A percentile compares a stretch with the other conserved stretches of the same genome.
These are phyloP conservation scores for Catocala fraxini DNA, from an alignment of 2,888 invertebrate species.

Conservation along the genomic window DNA sequence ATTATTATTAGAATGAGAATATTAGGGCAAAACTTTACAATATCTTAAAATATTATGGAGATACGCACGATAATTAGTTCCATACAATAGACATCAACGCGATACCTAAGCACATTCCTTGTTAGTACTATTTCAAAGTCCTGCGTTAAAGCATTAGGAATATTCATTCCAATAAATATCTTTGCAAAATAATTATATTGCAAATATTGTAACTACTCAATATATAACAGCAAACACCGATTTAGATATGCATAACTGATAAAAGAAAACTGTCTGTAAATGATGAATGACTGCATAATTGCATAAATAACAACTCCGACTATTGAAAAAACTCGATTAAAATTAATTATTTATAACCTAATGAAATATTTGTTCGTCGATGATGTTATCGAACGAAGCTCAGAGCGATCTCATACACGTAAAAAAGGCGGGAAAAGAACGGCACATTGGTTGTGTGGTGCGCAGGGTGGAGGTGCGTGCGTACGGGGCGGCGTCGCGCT, in stretches of 20 bases:
- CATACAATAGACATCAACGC: slow-evolving; percentile 77
- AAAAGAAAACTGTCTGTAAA: slow-evolving; percentile 26
- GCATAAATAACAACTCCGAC: not conserved
- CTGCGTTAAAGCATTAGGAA: not conserved
- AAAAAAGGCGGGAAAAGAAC: slow-evolving; percentile 64
- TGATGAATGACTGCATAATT: slow-evolving; percentile 18
- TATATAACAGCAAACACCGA: slow-evolving; percentile 12
- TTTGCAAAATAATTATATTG: slow-evolving; percentile 1
- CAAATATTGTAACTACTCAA: slow-evolving; percentile 13
- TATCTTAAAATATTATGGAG: no score
- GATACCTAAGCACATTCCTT: slow-evolving; percentile 11
- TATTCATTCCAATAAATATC: slow-evolving; percentile 1
- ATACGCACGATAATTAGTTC: not conserved
- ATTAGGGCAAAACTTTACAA: no score
- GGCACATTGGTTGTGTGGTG: slow-evolving; percentile 27
- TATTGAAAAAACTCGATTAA: slow-evolving; percentile 1
- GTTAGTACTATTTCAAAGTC: not conserved
- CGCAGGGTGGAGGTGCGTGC: slow-evolving; percentile 37
- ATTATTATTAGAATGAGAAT: no score
- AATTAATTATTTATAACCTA: slow-evolving; percentile 5
- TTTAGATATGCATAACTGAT: slow-evolving; percentile 19
- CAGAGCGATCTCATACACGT: slow-evolving; percentile 65
- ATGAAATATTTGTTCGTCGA: slow-evolving; percentile 5
- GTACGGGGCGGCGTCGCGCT: slow-evolving; percentile 75
- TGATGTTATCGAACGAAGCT: slow-evolving; percentile 11